phyloP scores from a whole-genome alignment of 2,797 vertebrate species.

The Mormyrops boulengeri region DNA sequence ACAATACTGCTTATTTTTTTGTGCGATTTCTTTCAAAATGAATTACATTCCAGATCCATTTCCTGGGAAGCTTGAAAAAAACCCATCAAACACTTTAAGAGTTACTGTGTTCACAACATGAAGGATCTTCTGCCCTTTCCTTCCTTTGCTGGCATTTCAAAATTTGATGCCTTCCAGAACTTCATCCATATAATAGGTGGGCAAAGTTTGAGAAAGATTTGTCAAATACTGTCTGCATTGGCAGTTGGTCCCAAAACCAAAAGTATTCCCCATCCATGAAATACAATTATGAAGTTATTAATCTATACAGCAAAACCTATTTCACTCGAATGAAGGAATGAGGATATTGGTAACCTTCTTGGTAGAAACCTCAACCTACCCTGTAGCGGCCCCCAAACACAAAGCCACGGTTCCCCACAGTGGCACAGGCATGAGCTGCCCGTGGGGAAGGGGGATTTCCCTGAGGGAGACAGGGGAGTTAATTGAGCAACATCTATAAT shows the following conservation, averaged over 20 bases:
- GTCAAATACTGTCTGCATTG: neutral
- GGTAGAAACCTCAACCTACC: conserved; percentile 48
- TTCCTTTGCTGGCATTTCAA: neutral
- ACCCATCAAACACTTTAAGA: neutral
- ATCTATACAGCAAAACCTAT: neutral
- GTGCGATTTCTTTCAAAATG: neutral
- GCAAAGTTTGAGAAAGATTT: neutral
- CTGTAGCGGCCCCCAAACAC: conserved; percentile 90
- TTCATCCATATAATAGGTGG: neutral
- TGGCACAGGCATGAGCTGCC: conserved; percentile 89
- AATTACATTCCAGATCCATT: neutral
- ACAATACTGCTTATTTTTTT: neutral
- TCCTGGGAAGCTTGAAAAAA: neutral
- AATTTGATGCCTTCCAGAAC: neutral
- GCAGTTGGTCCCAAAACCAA: neutral
- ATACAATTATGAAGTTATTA: neutral
- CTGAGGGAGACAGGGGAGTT: conserved; percentile 47
- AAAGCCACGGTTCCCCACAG: conserved; percentile 80
- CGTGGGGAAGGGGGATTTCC: conserved; percentile 82
- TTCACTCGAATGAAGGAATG: neutral
- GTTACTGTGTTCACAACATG: neutral
- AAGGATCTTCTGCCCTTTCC: neutral
- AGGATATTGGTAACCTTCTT: neutral
- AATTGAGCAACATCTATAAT: neutral
- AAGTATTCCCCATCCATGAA: neutral